Conservation (phyloP, 2,797 vertebrate genomes). For the Pseudotriccus pelzelni region DNA sequence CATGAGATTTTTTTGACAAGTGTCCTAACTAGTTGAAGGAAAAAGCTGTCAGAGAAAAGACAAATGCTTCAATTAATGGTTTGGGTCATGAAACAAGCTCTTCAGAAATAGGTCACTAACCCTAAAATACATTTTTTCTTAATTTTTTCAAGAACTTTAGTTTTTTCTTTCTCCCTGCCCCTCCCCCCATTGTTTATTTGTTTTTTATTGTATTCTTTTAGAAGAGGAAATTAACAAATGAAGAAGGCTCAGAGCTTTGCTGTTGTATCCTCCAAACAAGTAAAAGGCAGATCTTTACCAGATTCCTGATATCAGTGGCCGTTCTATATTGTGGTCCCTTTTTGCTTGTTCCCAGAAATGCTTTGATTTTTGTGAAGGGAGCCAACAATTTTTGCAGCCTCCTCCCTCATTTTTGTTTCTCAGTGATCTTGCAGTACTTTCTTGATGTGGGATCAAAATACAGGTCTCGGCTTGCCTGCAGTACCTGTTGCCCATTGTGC, state of each 20-base stretch:
- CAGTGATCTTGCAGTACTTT: background rate
- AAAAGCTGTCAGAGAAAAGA: background rate
- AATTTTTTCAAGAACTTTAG: background rate
- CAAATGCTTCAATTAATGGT: background rate
- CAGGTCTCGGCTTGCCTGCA: background rate
- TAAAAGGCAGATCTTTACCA: background rate
- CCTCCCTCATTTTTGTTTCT: background rate
- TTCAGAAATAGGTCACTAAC: background rate
- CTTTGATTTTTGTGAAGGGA: background rate
- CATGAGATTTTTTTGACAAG: background rate
- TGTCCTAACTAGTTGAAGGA: background rate
- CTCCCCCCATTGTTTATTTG: fast-evolving
- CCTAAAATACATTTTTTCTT: background rate
- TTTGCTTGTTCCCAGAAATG: background rate
- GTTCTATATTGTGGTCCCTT: background rate
- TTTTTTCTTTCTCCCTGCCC: background rate
- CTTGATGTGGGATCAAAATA: background rate
- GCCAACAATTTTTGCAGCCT: background rate
- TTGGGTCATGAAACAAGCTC: background rate
- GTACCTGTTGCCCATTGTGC: background rate
- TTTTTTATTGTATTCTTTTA: background rate
- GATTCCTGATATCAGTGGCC: background rate
- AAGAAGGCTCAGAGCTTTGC: background rate
- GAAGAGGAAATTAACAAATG: background rate
- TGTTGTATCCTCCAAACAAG: background rate